Percentiles rank a stretch among this genome's conserved stretches.
Evolutionary conservation across 2,797 vertebrate genomes (phyloP).

Genomic region (Acanthis flammea): DNA sequence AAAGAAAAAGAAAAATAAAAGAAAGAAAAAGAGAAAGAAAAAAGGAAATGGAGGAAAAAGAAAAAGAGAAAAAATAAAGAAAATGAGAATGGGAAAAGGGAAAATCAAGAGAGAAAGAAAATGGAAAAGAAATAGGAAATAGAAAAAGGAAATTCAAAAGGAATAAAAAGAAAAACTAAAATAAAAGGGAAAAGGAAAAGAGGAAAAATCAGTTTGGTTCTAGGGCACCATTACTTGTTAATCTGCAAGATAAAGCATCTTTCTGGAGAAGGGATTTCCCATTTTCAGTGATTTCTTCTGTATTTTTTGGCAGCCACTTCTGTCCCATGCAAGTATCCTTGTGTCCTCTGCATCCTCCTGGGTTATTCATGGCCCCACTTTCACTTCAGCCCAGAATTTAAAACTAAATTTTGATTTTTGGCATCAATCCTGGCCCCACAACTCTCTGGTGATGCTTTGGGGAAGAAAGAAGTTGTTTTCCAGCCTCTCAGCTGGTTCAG

Average conservation of each 20-base stretch:
- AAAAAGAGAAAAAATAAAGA: neutral
- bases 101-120: rapidly evolving
- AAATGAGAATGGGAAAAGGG: rapidly evolving
- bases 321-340: neutral
- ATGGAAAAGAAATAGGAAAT: rapidly evolving
- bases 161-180: neutral
- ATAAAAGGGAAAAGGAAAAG: rapidly evolving
- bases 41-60: rapidly evolving
- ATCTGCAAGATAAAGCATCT: neutral
- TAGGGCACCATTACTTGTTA: neutral
- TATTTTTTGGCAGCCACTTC: neutral
- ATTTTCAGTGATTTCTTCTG: neutral
- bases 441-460: neutral
- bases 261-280: neutral
- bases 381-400: neutral
- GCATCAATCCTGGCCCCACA: neutral
- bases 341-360: neutral
- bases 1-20: rapidly evolving
- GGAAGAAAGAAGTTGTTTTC: neutral
- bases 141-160: neutral
- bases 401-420: neutral
- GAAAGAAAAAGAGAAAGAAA: rapidly evolving
- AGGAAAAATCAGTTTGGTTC: neutral
- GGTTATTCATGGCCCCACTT: neutral
- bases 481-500: neutral